Conservation (phyloP, 2,113 vertebrate genomes). For the Hepsetus odoe region DNA sequence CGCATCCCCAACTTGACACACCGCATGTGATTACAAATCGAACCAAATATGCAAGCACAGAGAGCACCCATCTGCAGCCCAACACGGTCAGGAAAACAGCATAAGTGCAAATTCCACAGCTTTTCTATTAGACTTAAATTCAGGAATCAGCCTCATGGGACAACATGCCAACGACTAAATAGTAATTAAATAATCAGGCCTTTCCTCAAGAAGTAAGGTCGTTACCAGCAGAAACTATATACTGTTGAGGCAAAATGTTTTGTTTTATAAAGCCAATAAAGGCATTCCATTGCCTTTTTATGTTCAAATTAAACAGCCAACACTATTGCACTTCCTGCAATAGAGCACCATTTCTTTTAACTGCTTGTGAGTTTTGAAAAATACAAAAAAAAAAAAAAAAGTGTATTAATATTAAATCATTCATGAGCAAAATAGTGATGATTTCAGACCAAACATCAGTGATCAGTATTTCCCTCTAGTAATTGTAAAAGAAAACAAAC, state of each 20-base stretch:
- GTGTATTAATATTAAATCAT: too few species aligned
- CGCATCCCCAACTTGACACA: slow-evolving; percentile 60
- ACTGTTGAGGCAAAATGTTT: too few species aligned
- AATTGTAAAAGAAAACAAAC: slow-evolving; percentile 11
- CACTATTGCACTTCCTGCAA: too few species aligned
- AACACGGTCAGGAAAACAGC: slow-evolving; percentile 16
- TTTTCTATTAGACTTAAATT: neutral
- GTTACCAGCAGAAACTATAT: too few species aligned
- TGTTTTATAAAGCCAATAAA: too few species aligned
- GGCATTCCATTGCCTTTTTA: too few species aligned
- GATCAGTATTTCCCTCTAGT: neutral
- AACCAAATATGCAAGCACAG: slow-evolving; percentile 42
- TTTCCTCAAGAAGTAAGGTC: too few species aligned
- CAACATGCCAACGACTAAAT: neutral
- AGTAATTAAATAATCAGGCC: neutral
- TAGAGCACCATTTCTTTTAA: too few species aligned
- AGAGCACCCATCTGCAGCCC: slow-evolving; percentile 3
- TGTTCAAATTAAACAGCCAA: too few species aligned
- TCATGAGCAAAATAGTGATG: neutral
- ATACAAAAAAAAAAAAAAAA: too few species aligned
- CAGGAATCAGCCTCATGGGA: neutral
- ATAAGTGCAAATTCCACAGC: neutral
- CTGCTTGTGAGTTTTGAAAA: too few species aligned
- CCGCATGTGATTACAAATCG: slow-evolving; percentile 58
- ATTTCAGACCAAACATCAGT: too few species aligned